These are phyloP conservation scores for Brachypterus glaber DNA, from an alignment of 2,888 invertebrate species.

Conservation along the genomic window DNA sequence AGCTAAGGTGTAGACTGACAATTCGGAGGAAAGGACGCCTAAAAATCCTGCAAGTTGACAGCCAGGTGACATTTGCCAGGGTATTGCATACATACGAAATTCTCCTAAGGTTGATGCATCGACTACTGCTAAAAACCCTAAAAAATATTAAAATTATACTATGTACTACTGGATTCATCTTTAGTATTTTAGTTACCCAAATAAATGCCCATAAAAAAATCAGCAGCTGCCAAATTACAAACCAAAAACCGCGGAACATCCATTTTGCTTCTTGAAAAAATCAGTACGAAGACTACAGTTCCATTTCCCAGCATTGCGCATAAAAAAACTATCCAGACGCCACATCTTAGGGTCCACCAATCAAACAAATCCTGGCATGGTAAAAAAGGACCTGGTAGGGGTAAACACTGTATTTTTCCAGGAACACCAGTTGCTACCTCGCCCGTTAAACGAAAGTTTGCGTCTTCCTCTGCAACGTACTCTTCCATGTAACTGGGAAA, in stretches of 20 bases:
- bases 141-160: slow-evolving; percentile 14
- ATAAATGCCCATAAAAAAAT: slow-evolving; percentile 96
- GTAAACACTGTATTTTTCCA: slow-evolving; percentile 63
- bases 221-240: slow-evolving; percentile 92
- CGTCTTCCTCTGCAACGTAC: slow-evolving; percentile 58
- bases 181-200: slow-evolving; percentile 48
- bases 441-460: slow-evolving; percentile 29
- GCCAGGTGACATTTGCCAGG: slow-evolving; percentile 92
- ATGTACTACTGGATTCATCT: background rate
- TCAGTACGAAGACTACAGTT: slow-evolving; percentile 85
- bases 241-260: slow-evolving; percentile 95
- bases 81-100: slow-evolving; percentile 92
- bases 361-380: slow-evolving; percentile 94
- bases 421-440: slow-evolving; percentile 23
- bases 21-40: slow-evolving; percentile 85
- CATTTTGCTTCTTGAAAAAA: slow-evolving; percentile 86
- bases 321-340: slow-evolving; percentile 95
- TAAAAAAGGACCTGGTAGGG: slow-evolving; percentile 85
- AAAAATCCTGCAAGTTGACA: slow-evolving; percentile 93
- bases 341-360: slow-evolving; percentile 95
- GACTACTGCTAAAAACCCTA: slow-evolving; percentile 87
- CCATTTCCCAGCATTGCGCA: slow-evolving; percentile 94
- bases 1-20: slow-evolving; percentile 91
- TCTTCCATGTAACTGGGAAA: slow-evolving; percentile 63
- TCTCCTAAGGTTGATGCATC: slow-evolving; percentile 93